Base-by-base conservation (phyloP, 2,888 invertebrate species). In the Muschampia plurimacula region DNA sequence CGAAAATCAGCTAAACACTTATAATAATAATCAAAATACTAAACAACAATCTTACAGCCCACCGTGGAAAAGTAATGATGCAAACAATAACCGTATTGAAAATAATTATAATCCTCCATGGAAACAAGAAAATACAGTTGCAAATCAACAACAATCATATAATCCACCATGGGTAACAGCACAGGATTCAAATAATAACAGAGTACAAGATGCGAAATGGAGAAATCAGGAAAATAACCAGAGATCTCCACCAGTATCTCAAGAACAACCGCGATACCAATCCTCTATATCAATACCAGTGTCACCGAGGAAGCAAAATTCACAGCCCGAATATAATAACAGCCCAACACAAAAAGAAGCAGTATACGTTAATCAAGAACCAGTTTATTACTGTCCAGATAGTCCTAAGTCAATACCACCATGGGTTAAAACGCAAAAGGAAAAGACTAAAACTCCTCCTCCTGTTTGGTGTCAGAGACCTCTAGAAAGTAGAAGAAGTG, bases 281-380 rank as follows among this genome's bases (percentile, higher is more conserved):
- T 90, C 95, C 2, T 87, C 91, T 3, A 94, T 95, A 86, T 93
- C 94, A 0, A 94, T 95, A 76, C 94, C 95, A 9, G 90, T 95
- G 6, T 88, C 90, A 41, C 89, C 91, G 55, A 87, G 86, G 69
- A 93, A 90, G 83, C 89, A 83, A 76, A 86, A 81, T 71, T 76
- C 83, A 10, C 90, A 89, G 78, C 84, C 87, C 1, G 89, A 89
- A 72, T 88, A 88, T 75, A 91, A 86, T 67, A 87, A 83, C 62
- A 82, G 83, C 49, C 83, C 84, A 22, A 81, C 88, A 41, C 90
- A 92, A 78, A 91, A 86, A 81, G 94, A 94, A 81, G 89, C 82
- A 1, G 94, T 94, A 0, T 93, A 93, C 69, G 89, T 94, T 0
- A 94, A 89, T 74, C 89, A 93, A 76, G 93, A 94, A 77, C 94